Percentiles rank a stretch among this genome's conserved stretches.
Evolutionary conservation across 2,797 vertebrate genomes (phyloP).

Genomic region (Siniperca undulata): DNA sequence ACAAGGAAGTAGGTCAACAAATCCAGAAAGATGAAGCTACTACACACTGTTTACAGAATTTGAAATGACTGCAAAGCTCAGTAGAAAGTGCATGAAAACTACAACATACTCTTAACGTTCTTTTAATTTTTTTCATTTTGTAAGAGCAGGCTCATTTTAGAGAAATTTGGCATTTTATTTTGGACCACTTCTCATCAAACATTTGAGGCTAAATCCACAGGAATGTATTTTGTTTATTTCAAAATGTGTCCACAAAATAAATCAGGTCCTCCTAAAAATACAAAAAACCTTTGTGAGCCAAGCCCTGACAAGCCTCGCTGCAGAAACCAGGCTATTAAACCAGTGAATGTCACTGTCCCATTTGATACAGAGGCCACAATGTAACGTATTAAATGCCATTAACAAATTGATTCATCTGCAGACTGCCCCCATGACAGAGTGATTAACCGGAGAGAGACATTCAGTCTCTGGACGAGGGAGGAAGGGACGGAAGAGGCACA

Average conservation of each 20-base stretch:
- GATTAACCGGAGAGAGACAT: conserved; percentile 43
- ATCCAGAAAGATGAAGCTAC: neutral
- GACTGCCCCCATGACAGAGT: conserved; percentile 32
- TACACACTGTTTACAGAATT: neutral
- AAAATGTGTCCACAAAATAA: neutral
- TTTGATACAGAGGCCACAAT: conserved; percentile 37
- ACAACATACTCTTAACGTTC: neutral
- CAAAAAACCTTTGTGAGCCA: conserved; percentile 17
- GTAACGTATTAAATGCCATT: conserved; percentile 66
- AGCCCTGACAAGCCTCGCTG: conserved; percentile 8
- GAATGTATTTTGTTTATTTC: neutral
- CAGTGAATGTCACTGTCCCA: conserved; percentile 44
- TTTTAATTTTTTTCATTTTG: neutral
- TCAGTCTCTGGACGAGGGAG: neutral
- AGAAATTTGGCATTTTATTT: neutral
- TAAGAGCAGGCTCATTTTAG: neutral
- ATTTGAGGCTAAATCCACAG: neutral
- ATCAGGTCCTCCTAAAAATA: neutral
- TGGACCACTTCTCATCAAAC: neutral
- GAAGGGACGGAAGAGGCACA: neutral
- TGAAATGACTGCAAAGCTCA: neutral
- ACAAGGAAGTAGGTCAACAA: conserved; percentile 5
- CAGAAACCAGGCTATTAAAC: conserved; percentile 32
- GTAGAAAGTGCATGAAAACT: neutral
- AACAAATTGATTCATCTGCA: conserved; percentile 67